These are phyloP conservation scores for Lota lota DNA, from an alignment of 2,113 vertebrate genomes.

Conservation along the genomic window DNA sequence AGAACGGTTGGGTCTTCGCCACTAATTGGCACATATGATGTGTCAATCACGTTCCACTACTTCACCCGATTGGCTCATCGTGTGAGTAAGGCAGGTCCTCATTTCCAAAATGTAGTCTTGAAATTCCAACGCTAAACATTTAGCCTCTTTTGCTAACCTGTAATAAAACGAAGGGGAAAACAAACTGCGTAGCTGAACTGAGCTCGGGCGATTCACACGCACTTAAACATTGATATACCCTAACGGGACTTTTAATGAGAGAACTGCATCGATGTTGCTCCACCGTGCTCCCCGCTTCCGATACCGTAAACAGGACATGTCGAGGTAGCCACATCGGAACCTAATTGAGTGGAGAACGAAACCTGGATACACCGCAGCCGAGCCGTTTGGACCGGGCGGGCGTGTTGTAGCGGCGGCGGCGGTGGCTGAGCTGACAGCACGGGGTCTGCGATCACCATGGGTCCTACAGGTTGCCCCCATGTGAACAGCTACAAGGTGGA, in stretches of 20 bases:
- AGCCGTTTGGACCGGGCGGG: constrained; percentile 36
- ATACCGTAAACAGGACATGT: constrained; percentile 49
- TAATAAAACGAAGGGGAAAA: constrained; percentile 40
- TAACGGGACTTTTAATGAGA: background rate
- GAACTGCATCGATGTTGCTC: constrained; percentile 44
- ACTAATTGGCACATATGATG: constrained; percentile 15
- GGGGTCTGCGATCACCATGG: constrained; percentile 74
- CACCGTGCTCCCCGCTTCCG: constrained; percentile 36
- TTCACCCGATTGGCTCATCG: constrained; percentile 29
- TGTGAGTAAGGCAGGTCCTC: constrained; percentile 47
- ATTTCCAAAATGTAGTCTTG: constrained; percentile 57
- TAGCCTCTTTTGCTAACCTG: constrained; percentile 68
- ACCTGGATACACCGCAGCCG: constrained; percentile 23
- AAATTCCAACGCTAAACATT: constrained; percentile 78
- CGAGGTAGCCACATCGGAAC: constrained; percentile 60
- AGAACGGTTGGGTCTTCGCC: constrained; percentile 35
- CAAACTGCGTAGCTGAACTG: constrained; percentile 7
- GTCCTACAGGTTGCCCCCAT: constrained; percentile 93
- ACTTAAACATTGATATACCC: constrained; percentile 4
- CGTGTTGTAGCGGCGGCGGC: constrained; percentile 18
- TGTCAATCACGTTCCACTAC: constrained; percentile 44
- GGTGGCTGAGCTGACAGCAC: constrained; percentile 44
- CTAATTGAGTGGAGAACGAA: background rate
- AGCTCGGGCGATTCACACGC: background rate
- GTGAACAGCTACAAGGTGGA: constrained; percentile 96